Base-by-base conservation (phyloP, 1,140 invertebrate species). In the Phenacoccus solenopsis region DNA sequence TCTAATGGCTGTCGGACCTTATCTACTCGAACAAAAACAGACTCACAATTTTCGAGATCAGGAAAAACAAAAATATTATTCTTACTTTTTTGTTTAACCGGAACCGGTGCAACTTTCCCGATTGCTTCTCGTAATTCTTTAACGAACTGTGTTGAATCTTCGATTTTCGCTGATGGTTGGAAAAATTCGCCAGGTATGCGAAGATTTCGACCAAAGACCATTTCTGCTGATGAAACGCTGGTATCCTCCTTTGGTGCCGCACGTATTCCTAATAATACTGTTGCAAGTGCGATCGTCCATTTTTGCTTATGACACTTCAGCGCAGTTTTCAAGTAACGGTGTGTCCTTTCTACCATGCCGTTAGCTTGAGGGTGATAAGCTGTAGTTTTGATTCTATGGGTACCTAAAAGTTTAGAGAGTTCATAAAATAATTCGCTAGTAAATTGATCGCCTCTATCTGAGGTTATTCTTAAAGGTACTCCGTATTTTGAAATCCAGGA, bases 391-490 rank as follows among this genome's bases (percentile, higher is more conserved):
- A n/a, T n/a, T n/a, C n/a, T n/a, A n/a, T n/a, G n/a, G n/a, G n/a
- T n/a, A n/a, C n/a, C n/a, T n/a, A n/a, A n/a, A n/a, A 61, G 9
- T 21, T 61, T 61, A 10, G 7, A n/a, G 7, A 61, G 21, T 10
- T 20, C 22, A 20, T 61, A 20, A 61, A 61, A 61, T 9, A 61
- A 21, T 10, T 9, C 21, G 67, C 57, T 49, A 74, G 67, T 74
- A 67, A 79, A 80, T 67, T 78, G 78, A 3, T 69, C 32, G 9
- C 77, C 76, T 72, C 74, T 73, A 69, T 79, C 77, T 0, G 71
- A 75, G 0, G 76, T 78, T 12, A 78, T 73, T 10, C 28, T 72
- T 1, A 38, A 38, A 20, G 76, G 78, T 78, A 74, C 78, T 75
- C 76, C 16, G 61, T 69, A n/a, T 67, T 69, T 22, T n/a, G n/a